phyloP scores from a whole-genome alignment of 2,797 vertebrate species.

The Myotis planiceps region DNA sequence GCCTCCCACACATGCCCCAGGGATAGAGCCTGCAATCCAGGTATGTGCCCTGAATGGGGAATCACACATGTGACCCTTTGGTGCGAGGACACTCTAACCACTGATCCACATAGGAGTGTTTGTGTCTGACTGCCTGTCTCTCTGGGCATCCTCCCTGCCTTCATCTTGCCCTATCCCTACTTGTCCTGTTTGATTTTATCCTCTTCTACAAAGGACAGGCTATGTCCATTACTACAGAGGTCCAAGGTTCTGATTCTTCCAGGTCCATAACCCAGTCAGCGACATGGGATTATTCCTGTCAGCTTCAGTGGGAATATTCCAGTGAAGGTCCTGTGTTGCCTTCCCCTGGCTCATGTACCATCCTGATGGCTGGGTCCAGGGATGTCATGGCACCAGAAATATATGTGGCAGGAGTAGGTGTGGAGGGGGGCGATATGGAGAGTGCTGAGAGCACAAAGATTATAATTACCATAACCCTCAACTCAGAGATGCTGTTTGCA shows the following conservation, averaged over 20 bases:
- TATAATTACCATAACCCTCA: accelerated
- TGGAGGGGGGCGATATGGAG: no score
- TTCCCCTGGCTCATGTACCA: background rate
- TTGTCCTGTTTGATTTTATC: background rate
- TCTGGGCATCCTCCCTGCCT: background rate
- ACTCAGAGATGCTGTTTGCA: background rate
- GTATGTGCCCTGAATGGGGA: no score
- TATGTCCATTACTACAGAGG: background rate
- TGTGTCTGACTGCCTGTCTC: background rate
- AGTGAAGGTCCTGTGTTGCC: background rate
- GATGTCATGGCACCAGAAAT: background rate
- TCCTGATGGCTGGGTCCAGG: background rate
- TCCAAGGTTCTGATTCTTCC: background rate
- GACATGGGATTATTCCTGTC: background rate
- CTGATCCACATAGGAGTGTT: no score
- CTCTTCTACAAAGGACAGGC: background rate
- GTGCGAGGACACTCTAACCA: no score
- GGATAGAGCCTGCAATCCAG: no score
- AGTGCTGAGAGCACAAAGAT: background rate
- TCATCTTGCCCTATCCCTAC: background rate
- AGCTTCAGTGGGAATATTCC: background rate
- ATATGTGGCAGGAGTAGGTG: background rate
- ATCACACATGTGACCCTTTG: no score
- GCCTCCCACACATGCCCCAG: no score
- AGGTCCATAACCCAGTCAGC: background rate